Conservation (phyloP, 2,797 vertebrate genomes). For the Sebastiscus albofasciatus region DNA sequence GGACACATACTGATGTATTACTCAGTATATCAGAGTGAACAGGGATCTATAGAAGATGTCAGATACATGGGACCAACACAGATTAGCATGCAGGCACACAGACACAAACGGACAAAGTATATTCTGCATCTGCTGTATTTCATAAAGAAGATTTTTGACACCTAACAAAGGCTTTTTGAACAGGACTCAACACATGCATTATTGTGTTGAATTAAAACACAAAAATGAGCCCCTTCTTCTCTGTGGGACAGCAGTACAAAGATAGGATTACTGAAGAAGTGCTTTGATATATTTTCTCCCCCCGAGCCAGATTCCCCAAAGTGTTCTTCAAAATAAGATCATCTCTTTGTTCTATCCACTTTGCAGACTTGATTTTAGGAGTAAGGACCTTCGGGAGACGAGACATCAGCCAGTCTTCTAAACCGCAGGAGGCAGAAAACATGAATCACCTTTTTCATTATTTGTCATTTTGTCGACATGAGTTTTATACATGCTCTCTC, state of each 20-base stretch:
- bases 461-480: not conserved
- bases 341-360: constrained; percentile 16
- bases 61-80: not conserved
- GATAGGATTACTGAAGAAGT: not conserved
- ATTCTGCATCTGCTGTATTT: not conserved
- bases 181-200: not conserved
- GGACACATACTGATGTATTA: not conserved
- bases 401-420: not conserved
- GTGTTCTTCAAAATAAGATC: constrained; percentile 17
- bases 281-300: constrained; percentile 1
- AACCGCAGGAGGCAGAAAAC: not conserved
- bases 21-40: not conserved
- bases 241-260: not conserved
- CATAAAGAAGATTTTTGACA: not conserved
- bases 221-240: not conserved
- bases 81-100: not conserved
- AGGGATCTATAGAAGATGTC: not conserved
- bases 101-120: not conserved
- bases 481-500: not conserved
- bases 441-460: not conserved
- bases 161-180: not conserved
- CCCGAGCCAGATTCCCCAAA: not conserved
- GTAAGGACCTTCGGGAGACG: not conserved
- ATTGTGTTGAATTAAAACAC: not conserved
- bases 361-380: not conserved